phyloP scores from a whole-genome alignment of 1,140 invertebrate species.

The Drosophila setifemur region DNA sequence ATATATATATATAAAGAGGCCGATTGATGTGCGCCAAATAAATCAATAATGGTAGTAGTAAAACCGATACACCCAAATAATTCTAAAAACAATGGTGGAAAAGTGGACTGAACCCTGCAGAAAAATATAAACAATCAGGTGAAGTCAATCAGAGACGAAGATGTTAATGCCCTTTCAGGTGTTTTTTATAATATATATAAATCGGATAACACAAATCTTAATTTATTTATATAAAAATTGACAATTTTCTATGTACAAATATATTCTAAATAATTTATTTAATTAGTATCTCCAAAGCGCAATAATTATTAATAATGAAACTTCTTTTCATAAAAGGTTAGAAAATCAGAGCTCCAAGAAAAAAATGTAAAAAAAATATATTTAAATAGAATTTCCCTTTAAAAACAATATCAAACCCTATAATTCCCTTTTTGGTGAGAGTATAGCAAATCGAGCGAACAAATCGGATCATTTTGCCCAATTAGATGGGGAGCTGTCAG shows the following conservation, averaged over 20 bases:
- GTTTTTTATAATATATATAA: not conserved
- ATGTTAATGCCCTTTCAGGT: not conserved
- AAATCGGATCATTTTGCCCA: conserved; percentile 40
- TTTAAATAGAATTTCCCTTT: too few species aligned
- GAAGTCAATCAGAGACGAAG: not conserved
- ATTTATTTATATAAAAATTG: not conserved
- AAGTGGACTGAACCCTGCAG: not conserved
- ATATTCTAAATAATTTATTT: not conserved
- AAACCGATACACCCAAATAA: not conserved
- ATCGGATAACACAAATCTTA: too few species aligned
- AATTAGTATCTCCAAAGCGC: too few species aligned
- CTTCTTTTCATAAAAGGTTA: too few species aligned
- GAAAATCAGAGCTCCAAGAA: too few species aligned
- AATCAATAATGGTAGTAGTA: conserved; percentile 16
- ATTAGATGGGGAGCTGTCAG: conserved; percentile 36
- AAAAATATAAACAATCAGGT: not conserved
- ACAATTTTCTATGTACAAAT: too few species aligned
- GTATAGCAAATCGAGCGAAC: conserved; percentile 8
- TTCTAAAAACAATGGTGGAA: conserved; percentile 10
- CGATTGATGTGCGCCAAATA: conserved; percentile 22
- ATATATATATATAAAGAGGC: not conserved
- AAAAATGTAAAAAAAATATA: too few species aligned
- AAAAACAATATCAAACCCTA: too few species aligned
- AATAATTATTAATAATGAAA: too few species aligned
- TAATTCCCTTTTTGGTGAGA: not conserved